A percentile compares a stretch with the other conserved stretches of the same genome.
phyloP scores from a whole-genome alignment of 1,140 invertebrate genomes.

The Drepana arcuata region DNA sequence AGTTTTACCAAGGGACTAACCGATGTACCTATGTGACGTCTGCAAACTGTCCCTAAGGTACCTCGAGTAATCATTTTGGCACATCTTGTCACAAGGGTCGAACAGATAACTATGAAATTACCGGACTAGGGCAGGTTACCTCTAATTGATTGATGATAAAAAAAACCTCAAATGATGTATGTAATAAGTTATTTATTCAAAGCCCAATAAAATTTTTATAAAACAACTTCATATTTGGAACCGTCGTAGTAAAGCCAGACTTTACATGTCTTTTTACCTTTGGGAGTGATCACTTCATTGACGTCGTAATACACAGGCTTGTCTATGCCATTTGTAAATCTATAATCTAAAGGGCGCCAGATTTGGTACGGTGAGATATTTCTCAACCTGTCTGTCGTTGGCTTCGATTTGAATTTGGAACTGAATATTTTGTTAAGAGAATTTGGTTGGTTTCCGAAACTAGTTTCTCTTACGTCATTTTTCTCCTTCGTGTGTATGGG shows the following conservation, averaged over 20 bases:
- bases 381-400: not conserved
- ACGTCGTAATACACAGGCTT: constrained; percentile 24
- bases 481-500: not conserved
- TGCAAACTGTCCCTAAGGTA: too few species aligned
- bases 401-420: constrained; percentile 6
- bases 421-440: not conserved
- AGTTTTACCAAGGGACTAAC: too few species aligned
- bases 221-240: constrained; percentile 35
- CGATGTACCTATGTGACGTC: too few species aligned
- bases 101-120: too few species aligned
- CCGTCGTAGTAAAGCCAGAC: constrained; percentile 49
- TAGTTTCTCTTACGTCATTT: not conserved
- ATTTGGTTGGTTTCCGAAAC: not conserved
- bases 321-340: constrained; percentile 1
- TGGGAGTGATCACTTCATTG: constrained; percentile 15
- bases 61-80: too few species aligned
- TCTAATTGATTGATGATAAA: too few species aligned
- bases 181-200: not conserved
- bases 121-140: too few species aligned
- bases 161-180: constrained; percentile 2
- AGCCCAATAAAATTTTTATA: constrained; percentile 8
- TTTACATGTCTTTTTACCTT: constrained; percentile 28
- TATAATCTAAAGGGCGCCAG: not conserved
- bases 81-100: too few species aligned
- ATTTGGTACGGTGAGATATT: not conserved